These are phyloP conservation scores for Platichthys stellatus DNA, from an alignment of 2,113 vertebrate genomes.

Conservation along the genomic window DNA sequence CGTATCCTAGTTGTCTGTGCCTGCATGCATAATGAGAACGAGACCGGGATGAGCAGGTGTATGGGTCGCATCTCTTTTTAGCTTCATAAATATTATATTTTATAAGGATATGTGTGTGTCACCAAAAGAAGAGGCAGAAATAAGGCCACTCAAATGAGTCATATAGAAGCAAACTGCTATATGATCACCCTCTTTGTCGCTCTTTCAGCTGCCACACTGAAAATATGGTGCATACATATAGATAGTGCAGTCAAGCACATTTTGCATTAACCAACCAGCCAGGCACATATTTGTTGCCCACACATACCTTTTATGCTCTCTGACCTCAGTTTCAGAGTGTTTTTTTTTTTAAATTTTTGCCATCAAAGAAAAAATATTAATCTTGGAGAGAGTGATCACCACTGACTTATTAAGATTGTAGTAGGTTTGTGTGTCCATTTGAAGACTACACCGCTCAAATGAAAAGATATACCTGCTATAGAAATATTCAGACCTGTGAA, in stretches of 20 bases:
- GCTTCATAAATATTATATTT: background rate
- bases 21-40: slow-evolving; percentile 1
- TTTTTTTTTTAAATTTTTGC: no score
- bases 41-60: background rate
- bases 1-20: background rate
- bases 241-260: no score
- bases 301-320: background rate
- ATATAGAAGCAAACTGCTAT: slow-evolving; percentile 5
- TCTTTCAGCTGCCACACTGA: background rate
- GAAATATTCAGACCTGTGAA: background rate
- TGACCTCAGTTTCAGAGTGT: no score
- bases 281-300: background rate
- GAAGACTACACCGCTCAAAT: background rate
- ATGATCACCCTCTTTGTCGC: slow-evolving; percentile 10
- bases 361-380: no score
- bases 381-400: slow-evolving; percentile 14
- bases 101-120: background rate
- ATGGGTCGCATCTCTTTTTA: slow-evolving; percentile 4
- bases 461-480: background rate
- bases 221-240: background rate
- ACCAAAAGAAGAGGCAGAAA: slow-evolving; percentile 22
- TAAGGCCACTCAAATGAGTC: background rate
- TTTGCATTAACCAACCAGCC: background rate
- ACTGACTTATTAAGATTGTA: background rate
- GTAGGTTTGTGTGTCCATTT: background rate